Base-by-base conservation (phyloP, 2,797 vertebrate species). In the Hapalemur alaotrensis region DNA sequence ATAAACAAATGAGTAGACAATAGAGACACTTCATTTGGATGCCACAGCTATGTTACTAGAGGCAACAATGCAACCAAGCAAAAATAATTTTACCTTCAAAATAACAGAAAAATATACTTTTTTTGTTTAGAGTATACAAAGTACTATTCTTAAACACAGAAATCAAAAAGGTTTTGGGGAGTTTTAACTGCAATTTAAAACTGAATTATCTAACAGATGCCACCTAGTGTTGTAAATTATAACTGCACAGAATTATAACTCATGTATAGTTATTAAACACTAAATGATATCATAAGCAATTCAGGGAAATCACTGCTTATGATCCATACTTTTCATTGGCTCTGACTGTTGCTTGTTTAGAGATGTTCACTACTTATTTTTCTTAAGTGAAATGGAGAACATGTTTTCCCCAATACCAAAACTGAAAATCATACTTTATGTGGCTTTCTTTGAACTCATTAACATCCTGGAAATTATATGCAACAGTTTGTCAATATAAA, bases 191-290 rank as follows among this genome's bases (percentile, higher is more conserved):
- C 57, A 76, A 57, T 38, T 63, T 63, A 76, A 87, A 94, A 86
- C 43, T 84, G 81, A 93, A 14, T 90, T 92, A 95, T n/a, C 46
- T 48, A 88, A 85, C 57, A 90, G 23, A 50, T 72, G 96, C 98
- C 98, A 98, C 91, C 98, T 97, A 95, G 95, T 95, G 98, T 93
- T 95, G 46, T 57, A 80, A 80, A 35, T 35, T 50, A 32, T 38
- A 96, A 96, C 59, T 80, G 89, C 93, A 93, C 2, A 76, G 50
- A 86, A 91, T 41, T 57, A 73, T 12, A 95, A 25, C 30, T 41
- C 48, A 46, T 0, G 18, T 1, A 5, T 5, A 54, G n/a, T 43
- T 52, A 70, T 2, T 38, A 65, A 35, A 35, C 63, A 17, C 32
- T 72, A 59, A 79, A n/a, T 11, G 50, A 43, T 3, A 28, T 17